These are phyloP conservation scores for Empis stercorea DNA, from an alignment of 2,888 invertebrate genomes.

Conservation along the genomic window DNA sequence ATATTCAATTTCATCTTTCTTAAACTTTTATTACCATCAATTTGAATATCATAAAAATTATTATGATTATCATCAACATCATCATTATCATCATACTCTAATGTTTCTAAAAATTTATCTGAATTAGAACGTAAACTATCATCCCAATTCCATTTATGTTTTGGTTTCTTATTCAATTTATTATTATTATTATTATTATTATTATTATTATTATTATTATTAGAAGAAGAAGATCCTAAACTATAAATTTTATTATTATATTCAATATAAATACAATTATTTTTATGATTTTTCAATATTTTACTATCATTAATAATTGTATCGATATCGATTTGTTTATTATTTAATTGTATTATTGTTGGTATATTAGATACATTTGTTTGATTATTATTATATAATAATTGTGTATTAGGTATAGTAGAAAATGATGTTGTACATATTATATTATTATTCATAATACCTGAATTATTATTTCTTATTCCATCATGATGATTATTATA, in stretches of 20 bases:
- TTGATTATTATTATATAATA: too few relatives aligned
- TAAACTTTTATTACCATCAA: too few relatives aligned
- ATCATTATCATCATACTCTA: slow-evolving; percentile 24
- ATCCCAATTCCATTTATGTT: slow-evolving; percentile 30
- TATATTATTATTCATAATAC: too few relatives aligned
- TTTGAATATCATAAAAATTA: too few relatives aligned
- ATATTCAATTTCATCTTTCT: too few relatives aligned
- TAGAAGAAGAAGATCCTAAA: too few relatives aligned
- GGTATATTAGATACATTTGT: too few relatives aligned
- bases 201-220: not conserved
- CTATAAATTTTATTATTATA: not conserved
- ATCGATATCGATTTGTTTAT: not conserved
- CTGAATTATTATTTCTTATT: too few relatives aligned
- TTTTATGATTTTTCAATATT: not conserved
- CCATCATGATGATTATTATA: too few relatives aligned
- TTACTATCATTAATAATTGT: too few relatives aligned
- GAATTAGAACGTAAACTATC: slow-evolving; percentile 34
- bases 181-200: not conserved
- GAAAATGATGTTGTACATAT: too few relatives aligned
- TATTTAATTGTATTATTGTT: not conserved
- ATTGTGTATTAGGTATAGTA: too few relatives aligned
- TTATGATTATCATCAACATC: slow-evolving; percentile 4
- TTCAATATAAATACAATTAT: not conserved
- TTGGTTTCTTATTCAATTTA: not conserved
- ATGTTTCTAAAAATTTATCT: slow-evolving; percentile 32